These are phyloP conservation scores for Leucoptera coffeella DNA, from an alignment of 2,888 invertebrate species.

Conservation along the genomic window DNA sequence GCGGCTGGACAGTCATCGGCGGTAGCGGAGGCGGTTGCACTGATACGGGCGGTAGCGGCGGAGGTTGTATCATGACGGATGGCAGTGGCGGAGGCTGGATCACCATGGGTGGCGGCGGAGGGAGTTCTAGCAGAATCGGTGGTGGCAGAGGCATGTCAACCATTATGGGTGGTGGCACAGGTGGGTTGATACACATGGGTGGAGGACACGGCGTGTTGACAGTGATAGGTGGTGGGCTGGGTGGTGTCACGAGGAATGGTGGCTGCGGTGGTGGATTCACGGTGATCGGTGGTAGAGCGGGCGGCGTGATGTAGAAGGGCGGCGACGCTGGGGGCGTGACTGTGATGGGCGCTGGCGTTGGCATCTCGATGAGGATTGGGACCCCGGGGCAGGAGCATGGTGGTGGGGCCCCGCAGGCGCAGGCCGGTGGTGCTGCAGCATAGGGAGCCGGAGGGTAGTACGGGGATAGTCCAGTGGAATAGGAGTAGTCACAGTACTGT, in stretches of 20 bases:
- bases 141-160: constrained; percentile 12
- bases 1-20: constrained; percentile 33
- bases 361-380: constrained; percentile 21
- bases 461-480: background rate
- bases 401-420: constrained; percentile 15
- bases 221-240: constrained; percentile 12
- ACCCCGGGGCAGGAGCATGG: constrained; percentile 21
- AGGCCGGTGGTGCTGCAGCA: background rate
- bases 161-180: constrained; percentile 15
- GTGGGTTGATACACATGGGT: constrained; percentile 19
- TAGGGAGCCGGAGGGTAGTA: background rate
- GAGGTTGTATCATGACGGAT: constrained; percentile 28
- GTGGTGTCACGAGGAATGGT: constrained; percentile 18
- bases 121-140: constrained; percentile 13
- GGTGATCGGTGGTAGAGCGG: constrained; percentile 20
- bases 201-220: constrained; percentile 14
- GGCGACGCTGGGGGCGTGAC: constrained; percentile 16
- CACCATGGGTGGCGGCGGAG: constrained; percentile 20
- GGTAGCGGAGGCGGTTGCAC: constrained; percentile 28
- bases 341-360: constrained; percentile 17
- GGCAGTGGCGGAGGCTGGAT: constrained; percentile 31
- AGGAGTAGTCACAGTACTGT: no score
- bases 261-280: constrained; percentile 23
- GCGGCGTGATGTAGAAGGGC: constrained; percentile 19
- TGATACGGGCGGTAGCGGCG: constrained; percentile 27